These are phyloP conservation scores for Tanypteryx hageni DNA, from an alignment of 2,888 invertebrate species.

Conservation along the genomic window DNA sequence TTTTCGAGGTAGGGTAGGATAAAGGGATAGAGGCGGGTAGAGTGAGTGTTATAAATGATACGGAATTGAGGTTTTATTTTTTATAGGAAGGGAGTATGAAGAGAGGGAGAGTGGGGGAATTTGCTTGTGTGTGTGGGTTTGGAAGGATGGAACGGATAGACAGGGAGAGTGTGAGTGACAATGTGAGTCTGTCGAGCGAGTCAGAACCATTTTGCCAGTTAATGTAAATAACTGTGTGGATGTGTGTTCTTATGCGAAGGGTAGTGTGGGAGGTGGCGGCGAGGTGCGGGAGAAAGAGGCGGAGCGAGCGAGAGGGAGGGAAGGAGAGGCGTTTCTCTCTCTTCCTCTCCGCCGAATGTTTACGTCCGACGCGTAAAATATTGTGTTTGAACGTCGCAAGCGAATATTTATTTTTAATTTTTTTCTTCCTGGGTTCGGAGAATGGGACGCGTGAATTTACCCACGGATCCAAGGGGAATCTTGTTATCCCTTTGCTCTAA, in stretches of 20 bases:
- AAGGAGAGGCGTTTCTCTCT: neutral
- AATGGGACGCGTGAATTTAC: neutral
- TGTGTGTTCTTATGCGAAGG: neutral
- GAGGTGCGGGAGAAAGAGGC: neutral
- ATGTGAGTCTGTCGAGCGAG: neutral
- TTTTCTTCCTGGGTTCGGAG: neutral
- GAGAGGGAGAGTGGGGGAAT: neutral
- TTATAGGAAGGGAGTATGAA: neutral
- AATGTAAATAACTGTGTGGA: neutral
- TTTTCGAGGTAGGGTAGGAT: neutral
- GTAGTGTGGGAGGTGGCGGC: neutral
- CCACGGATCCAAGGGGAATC: neutral
- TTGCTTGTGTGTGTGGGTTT: neutral
- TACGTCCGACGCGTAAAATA: constrained; percentile 59
- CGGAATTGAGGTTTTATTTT: no score
- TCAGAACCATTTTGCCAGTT: constrained; percentile 17
- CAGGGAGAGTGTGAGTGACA: neutral
- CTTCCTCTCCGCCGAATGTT: neutral
- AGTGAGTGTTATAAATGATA: neutral
- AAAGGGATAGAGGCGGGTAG: neutral
- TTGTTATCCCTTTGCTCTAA: neutral
- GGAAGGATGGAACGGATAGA: neutral
- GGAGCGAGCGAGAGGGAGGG: neutral
- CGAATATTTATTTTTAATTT: neutral
- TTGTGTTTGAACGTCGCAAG: constrained; percentile 35